phyloP scores from a whole-genome alignment of 2,113 vertebrate species.

The Hystrix cristata region DNA sequence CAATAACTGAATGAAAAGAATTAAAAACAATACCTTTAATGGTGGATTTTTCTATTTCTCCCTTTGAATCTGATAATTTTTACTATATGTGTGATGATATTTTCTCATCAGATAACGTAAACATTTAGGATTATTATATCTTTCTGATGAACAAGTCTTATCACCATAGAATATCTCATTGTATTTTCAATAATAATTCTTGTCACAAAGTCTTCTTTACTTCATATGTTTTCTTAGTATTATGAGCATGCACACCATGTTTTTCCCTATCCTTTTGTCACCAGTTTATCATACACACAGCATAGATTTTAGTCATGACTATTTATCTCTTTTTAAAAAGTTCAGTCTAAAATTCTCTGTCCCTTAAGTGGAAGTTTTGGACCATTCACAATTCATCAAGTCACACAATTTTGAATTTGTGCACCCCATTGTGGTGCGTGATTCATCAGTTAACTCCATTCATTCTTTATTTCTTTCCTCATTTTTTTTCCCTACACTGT shows the following conservation, averaged over 20 bases:
- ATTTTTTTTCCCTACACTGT: not conserved
- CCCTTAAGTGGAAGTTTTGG: not conserved
- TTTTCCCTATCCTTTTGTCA: not conserved
- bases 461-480: not conserved
- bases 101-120: not conserved
- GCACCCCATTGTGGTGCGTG: not conserved
- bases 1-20: not conserved
- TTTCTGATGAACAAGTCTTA: not conserved
- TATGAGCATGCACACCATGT: not conserved
- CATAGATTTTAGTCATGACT: not conserved
- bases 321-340: not conserved
- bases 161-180: not conserved
- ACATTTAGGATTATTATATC: not conserved
- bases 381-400: not conserved
- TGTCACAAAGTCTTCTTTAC: not conserved
- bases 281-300: not conserved
- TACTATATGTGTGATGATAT: not conserved
- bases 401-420: not conserved
- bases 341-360: not conserved
- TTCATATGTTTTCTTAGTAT: not conserved
- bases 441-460: not conserved
- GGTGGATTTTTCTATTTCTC: not conserved
- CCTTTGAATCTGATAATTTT: not conserved
- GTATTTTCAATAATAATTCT: not conserved
- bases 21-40: not conserved